Evolutionary conservation across 2,888 invertebrate genomes (phyloP).

Genomic region (Leptopilina drosophilae): DNA sequence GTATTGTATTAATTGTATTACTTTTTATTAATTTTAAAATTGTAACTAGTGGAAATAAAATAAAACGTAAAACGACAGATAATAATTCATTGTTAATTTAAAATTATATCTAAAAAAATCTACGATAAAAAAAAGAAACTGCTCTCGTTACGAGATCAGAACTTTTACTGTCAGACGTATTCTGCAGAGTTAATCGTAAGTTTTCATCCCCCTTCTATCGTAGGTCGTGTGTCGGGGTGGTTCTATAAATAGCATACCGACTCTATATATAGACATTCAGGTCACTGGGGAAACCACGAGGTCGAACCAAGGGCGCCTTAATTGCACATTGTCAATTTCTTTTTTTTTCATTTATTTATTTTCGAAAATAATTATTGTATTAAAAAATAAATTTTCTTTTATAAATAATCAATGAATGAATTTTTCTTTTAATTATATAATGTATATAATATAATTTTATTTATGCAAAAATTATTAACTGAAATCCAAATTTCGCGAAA

Average conservation of each 20-base stretch:
- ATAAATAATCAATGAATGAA: background rate
- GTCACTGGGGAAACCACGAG: slow-evolving; percentile 64
- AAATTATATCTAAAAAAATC: background rate
- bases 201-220: slow-evolving; percentile 43
- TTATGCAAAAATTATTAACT: no score
- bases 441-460: no score
- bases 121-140: slow-evolving; percentile 1
- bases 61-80: no score
- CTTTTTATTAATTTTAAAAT: no score
- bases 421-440: no score
- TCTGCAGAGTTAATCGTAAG: slow-evolving; percentile 43
- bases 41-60: no score
- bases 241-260: slow-evolving; percentile 68
- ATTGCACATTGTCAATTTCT: slow-evolving; percentile 41
- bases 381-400: background rate
- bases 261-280: slow-evolving; percentile 69
- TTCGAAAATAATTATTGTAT: background rate
- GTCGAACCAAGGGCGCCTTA: slow-evolving; percentile 65
- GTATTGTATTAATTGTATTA: no score
- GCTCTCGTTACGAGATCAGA: slow-evolving; percentile 24
- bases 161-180: slow-evolving; percentile 39
- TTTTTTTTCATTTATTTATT: slow-evolving; percentile 19
- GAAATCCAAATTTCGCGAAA: no score
- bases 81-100: no score
- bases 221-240: slow-evolving; percentile 66